A percentile compares a stretch with the other conserved stretches of the same genome.
Evolutionary conservation across 1,140 invertebrate genomes (phyloP).

Genomic region (Drosophila mayri): DNA sequence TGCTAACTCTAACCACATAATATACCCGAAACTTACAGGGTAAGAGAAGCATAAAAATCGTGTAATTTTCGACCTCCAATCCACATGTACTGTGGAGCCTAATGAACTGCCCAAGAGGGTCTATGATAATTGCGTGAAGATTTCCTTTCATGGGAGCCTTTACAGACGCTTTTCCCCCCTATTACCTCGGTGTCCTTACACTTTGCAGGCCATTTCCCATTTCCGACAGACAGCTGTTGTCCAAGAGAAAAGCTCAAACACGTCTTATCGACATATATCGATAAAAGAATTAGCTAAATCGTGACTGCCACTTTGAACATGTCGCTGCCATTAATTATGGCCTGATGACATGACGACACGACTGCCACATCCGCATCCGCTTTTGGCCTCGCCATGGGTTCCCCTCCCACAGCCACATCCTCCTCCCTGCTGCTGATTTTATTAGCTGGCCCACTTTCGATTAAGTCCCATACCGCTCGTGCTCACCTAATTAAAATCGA

Average conservation of each 20-base stretch:
- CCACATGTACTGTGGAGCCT: conserved; percentile 23
- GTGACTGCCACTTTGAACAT: conserved; percentile 79
- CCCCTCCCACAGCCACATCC: not conserved
- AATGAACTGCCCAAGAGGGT: conserved; percentile 52
- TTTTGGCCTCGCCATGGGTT: not conserved
- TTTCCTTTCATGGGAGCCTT: conserved; percentile 15
- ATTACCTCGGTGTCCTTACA: not conserved
- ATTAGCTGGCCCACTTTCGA: conserved; percentile 69
- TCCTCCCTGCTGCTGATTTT: conserved; percentile 67
- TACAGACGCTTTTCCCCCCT: conserved; percentile 1
- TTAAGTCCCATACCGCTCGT: conserved; percentile 52
- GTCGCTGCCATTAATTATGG: conserved; percentile 84
- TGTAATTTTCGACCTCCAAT: conserved; percentile 16
- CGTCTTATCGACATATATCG: conserved; percentile 82
- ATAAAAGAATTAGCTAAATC: conserved; percentile 84
- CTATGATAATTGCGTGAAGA: conserved; percentile 59
- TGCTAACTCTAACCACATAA: no score
- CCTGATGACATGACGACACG: conserved; percentile 66
- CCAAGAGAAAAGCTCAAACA: conserved; percentile 38
- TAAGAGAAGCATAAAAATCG: conserved; percentile 59
- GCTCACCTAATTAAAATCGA: conserved; percentile 81
- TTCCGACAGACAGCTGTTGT: conserved; percentile 42
- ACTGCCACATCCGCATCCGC: conserved; percentile 30
- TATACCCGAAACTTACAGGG: not conserved
- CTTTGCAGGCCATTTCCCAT: not conserved